Base-by-base conservation (phyloP, 2,888 invertebrate species). In the Ypsolopha scabrella region DNA sequence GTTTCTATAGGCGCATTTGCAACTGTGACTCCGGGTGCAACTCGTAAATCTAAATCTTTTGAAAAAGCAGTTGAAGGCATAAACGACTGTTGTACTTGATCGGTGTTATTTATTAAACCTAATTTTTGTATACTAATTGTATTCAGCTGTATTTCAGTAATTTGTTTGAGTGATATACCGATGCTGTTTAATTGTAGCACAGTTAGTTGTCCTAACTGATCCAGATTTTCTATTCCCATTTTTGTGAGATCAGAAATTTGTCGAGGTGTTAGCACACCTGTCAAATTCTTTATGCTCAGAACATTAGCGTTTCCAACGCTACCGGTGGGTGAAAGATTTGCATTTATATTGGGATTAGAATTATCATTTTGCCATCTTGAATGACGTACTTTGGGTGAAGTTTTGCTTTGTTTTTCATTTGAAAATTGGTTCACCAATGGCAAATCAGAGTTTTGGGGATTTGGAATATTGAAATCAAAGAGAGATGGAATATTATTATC, bases 131-230 rank as follows among this genome's bases (percentile, higher is more conserved):
- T 89, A 60, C 83, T 88, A 75, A 88, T 83, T 7, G 90, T 89
- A 68, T 88, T 90, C 52, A 89, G 68, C 63, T 90, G 90, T 58
- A 90, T 89, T 65, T 90, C 90, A 37, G 87, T 87, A 50, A 90
- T 89, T 70, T 90, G 90, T 60, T 81, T 80, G 52, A 90, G 70
- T 6, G 89, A 88, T 50, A 90, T 75, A 10, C 90, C 90, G 59
- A 89, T 87, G 62, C 86, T 87, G 64, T 89, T 89, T 46, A 90
- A 66, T 60, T 90, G 90, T 38, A 88, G 80, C 53, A 90, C 88
- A 45, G 90, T 90, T 52, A 90, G 71, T 63, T 90, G 89, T 56
- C 88, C 81, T 57, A 90, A 72, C 61, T 90, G 89, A 60, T 90
- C 89, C 63, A 90, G 76, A 70, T 89, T 89, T 52, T 86, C 87